phyloP scores from a whole-genome alignment of 2,888 invertebrate species.

The Strigamia crassipes region DNA sequence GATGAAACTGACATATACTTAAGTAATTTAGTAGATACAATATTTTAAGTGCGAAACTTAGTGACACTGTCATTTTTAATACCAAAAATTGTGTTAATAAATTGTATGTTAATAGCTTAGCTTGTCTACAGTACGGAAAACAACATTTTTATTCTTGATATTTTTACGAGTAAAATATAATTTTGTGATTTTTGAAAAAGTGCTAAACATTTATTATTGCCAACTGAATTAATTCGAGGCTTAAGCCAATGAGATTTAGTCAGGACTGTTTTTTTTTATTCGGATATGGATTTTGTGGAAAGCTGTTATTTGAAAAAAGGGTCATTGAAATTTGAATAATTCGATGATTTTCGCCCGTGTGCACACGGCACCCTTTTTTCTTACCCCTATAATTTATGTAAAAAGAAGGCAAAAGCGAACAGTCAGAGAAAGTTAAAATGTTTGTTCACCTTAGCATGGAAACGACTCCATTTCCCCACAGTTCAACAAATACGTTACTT shows the following conservation, averaged over 20 bases:
- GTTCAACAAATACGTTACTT: slow-evolving; percentile 13
- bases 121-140: neutral
- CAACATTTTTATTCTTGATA: too few relatives aligned
- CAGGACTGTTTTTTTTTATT: neutral
- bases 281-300: slow-evolving; percentile 13
- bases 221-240: neutral
- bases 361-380: slow-evolving; percentile 19
- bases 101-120: neutral
- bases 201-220: too few relatives aligned
- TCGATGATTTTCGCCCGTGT: slow-evolving; percentile 34
- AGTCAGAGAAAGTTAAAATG: slow-evolving; percentile 19
- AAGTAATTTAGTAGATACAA: neutral
- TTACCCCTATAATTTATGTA: slow-evolving; percentile 28
- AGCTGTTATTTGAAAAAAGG: slow-evolving; percentile 28
- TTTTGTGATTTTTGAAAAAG: too few relatives aligned
- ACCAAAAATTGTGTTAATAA: neutral
- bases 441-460: slow-evolving; percentile 31
- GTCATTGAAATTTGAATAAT: slow-evolving; percentile 33
- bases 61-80: neutral
- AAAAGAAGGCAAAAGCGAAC: slow-evolving; percentile 30
- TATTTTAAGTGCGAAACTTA: neutral
- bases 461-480: slow-evolving; percentile 12
- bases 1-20: neutral
- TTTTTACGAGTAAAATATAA: too few relatives aligned
- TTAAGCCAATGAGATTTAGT: neutral